Evolutionary conservation across 64 coral and sea anemone genomes (phyloP).

Genomic region (Orbicella faveolata): DNA sequence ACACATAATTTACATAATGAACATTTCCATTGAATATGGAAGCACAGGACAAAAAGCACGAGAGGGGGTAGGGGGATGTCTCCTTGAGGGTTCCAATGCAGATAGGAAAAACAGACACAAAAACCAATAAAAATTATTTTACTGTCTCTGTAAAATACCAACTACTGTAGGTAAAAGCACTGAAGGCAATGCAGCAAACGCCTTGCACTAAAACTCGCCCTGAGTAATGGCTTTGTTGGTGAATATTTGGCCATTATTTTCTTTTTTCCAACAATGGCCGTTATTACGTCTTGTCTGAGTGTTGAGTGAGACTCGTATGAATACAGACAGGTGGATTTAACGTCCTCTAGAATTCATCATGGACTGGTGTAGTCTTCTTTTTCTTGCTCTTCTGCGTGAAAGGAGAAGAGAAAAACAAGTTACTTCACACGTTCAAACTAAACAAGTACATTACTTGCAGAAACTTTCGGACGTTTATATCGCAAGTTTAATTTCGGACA

Average conservation of each 20-base stretch:
- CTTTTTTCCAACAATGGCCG: background rate
- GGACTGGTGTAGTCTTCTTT: conserved; percentile 15
- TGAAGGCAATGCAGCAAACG: background rate
- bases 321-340: background rate
- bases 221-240: background rate
- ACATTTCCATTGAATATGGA: too few relatives aligned
- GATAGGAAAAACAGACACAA: background rate
- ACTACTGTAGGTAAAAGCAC: background rate
- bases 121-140: conserved; percentile 15
- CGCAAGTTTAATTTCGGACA: background rate
- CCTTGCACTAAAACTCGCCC: background rate
- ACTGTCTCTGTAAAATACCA: background rate
- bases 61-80: background rate
- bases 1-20: too few relatives aligned
- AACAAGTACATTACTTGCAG: too few relatives aligned
- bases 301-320: background rate
- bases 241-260: background rate
- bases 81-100: background rate
- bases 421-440: background rate
- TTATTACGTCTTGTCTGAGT: background rate
- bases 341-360: conserved; percentile 50
- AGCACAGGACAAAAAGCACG: too few relatives aligned
- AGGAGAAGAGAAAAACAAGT: background rate
- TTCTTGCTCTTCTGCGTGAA: conserved; percentile 9
- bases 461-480: background rate